Evolutionary conservation across 2,113 vertebrate genomes (phyloP).

Genomic region (Labeo catla): DNA sequence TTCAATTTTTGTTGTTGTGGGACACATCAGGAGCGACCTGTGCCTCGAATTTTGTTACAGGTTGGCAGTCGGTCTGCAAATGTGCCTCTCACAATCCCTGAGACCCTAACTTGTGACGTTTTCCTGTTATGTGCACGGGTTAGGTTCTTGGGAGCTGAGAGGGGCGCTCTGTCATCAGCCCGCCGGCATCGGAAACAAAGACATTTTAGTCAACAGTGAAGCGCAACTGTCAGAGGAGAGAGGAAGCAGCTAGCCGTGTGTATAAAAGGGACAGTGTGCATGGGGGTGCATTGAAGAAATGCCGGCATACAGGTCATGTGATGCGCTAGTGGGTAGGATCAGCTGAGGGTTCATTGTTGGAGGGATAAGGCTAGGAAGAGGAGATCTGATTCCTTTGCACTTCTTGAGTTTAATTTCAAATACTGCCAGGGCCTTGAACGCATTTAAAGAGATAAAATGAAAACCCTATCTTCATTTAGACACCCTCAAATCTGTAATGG

Average conservation of each 20-base stretch:
- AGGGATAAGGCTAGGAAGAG: slow-evolving; percentile 33
- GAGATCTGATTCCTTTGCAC: slow-evolving; percentile 46
- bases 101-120: slow-evolving; percentile 99
- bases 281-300: slow-evolving; percentile 48
- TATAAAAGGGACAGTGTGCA: slow-evolving; percentile 61
- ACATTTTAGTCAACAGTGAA: slow-evolving; percentile 50
- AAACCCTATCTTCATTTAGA: neutral
- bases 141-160: slow-evolving; percentile 99
- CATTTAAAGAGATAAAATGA: neutral
- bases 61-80: slow-evolving; percentile 46
- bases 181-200: slow-evolving; percentile 51
- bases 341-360: slow-evolving; percentile 57
- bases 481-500: too few relatives aligned
- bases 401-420: slow-evolving; percentile 8
- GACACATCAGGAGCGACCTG: slow-evolving; percentile 23
- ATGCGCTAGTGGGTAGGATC: slow-evolving; percentile 56
- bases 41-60: slow-evolving; percentile 53
- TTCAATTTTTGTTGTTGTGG: neutral
- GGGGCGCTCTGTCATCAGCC: slow-evolving; percentile 83
- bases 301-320: slow-evolving; percentile 64
- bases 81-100: slow-evolving; percentile 98
- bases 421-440: neutral
- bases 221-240: slow-evolving; percentile 56
- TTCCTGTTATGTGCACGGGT: slow-evolving; percentile 98
- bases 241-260: slow-evolving; percentile 67